Evolutionary conservation across 2,113 vertebrate genomes (phyloP).

Genomic region (Siniperca chuatsi): DNA sequence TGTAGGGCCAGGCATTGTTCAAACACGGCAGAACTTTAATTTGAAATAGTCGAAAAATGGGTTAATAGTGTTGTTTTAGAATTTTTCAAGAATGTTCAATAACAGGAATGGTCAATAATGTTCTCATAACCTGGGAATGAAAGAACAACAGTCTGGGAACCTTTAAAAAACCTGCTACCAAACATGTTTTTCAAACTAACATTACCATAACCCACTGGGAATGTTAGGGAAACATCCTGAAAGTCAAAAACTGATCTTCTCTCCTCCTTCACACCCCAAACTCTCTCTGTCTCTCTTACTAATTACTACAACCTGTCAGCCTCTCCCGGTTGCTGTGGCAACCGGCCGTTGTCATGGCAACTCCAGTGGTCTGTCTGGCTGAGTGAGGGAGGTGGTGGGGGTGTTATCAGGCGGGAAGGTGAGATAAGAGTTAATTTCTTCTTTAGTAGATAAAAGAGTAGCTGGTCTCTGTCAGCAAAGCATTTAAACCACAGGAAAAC

Average conservation of each 20-base stretch:
- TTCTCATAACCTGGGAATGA: not conserved
- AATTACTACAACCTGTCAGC: constrained; percentile 78
- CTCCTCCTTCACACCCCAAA: constrained; percentile 45
- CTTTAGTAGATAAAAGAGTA: constrained; percentile 58
- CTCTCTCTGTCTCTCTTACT: constrained; percentile 18
- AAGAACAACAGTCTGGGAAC: not conserved
- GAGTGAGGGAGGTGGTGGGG: constrained; percentile 19
- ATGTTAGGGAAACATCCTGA: not conserved
- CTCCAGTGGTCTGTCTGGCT: constrained; percentile 67
- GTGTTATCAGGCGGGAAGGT: constrained; percentile 63
- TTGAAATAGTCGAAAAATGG: not conserved
- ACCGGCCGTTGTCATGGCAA: constrained; percentile 79
- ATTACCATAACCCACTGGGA: not conserved
- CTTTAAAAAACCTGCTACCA: not conserved
- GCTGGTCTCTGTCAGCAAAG: constrained; percentile 54
- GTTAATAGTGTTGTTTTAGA: not conserved
- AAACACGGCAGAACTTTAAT: not conserved
- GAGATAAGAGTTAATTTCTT: constrained; percentile 71
- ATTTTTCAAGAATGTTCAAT: not conserved
- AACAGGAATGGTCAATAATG: not conserved
- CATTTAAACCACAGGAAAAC: constrained; percentile 63
- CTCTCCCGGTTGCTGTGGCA: constrained; percentile 72
- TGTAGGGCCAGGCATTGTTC: not conserved
- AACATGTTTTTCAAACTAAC: not conserved
- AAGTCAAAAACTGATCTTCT: not conserved